Percentiles rank a stretch among this genome's conserved stretches.
Evolutionary conservation across 2,888 invertebrate species (phyloP).

Genomic region (Chloromyia formosa): DNA sequence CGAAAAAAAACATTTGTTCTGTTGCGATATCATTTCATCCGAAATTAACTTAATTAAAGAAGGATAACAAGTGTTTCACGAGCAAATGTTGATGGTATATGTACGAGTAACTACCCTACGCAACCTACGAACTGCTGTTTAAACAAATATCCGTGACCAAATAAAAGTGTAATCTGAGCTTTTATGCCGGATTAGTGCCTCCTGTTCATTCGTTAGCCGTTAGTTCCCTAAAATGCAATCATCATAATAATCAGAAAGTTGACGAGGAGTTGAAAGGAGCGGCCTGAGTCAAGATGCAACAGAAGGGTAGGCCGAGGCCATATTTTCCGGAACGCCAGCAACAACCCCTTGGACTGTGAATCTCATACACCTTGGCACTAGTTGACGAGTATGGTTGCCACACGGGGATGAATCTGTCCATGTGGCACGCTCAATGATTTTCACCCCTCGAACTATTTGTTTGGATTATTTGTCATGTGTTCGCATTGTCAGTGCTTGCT

Average conservation of each 20-base stretch:
- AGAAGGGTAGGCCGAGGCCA: background rate
- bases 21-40: conserved; percentile 32
- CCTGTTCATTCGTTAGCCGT: conserved; percentile 42
- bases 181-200: conserved; percentile 51
- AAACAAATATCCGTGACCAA: conserved; percentile 50
- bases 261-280: conserved; percentile 42
- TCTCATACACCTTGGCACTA: background rate
- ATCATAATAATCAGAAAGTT: conserved; percentile 42
- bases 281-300: background rate
- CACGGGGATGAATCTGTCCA: conserved; percentile 40
- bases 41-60: conserved; percentile 63
- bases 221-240: conserved; percentile 43
- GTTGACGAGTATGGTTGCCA: background rate
- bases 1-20: conserved; percentile 22
- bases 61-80: conserved; percentile 59
- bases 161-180: conserved; percentile 53
- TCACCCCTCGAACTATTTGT: conserved; percentile 43
- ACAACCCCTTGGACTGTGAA: conserved; percentile 9
- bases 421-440: conserved; percentile 40
- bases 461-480: conserved; percentile 46
- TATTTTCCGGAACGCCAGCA: background rate
- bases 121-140: conserved; percentile 6
- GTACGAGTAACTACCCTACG: background rate
- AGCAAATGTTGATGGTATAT: conserved; percentile 19
- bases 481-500: conserved; percentile 38